Percentiles rank a stretch among this genome's conserved stretches.
phyloP scores from a whole-genome alignment of 2,113 vertebrate genomes.

The Macquaria ambigua region DNA sequence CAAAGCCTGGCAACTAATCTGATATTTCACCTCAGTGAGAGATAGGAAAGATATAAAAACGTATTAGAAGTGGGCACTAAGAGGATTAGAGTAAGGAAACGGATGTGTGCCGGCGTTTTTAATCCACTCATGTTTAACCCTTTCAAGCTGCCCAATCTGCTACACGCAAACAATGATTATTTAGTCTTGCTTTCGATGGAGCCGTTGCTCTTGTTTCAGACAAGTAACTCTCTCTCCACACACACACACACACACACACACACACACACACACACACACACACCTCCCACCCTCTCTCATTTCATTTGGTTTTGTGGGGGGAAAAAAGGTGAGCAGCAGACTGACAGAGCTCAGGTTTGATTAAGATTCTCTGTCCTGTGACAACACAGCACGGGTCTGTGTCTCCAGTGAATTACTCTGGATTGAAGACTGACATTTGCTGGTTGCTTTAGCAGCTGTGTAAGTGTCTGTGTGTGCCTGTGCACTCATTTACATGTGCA shows the following conservation, averaged over 20 bases:
- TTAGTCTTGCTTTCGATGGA: conserved; percentile 61
- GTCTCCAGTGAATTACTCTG: conserved; percentile 68
- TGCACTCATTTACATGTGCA: conserved; percentile 15
- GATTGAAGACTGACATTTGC: conserved; percentile 68
- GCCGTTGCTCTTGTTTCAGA: conserved; percentile 60
- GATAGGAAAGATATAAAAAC: conserved; percentile 86
- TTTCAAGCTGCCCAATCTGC: conserved; percentile 79
- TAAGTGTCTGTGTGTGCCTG: not conserved
- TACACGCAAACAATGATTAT: conserved; percentile 77
- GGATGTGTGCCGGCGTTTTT: conserved; percentile 83
- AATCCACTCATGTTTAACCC: conserved; percentile 87
- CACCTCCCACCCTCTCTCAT: conserved; percentile 12
- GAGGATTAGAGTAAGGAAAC: conserved; percentile 87
- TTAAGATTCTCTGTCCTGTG: conserved; percentile 74
- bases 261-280: conserved; percentile 3
- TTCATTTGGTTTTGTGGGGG: conserved; percentile 52
- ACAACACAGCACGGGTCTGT: conserved; percentile 49
- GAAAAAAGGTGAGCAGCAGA: conserved; percentile 44
- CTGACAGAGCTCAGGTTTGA: conserved; percentile 71
- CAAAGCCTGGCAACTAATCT: conserved; percentile 85
- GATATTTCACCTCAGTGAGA: conserved; percentile 86
- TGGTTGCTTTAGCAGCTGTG: conserved; percentile 53
- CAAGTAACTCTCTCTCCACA: conserved; percentile 27
- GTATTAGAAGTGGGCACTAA: conserved; percentile 86
- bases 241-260: conserved; percentile 12